These are phyloP conservation scores for Timema cristinae DNA, from an alignment of 2,888 invertebrate genomes.

Conservation along the genomic window DNA sequence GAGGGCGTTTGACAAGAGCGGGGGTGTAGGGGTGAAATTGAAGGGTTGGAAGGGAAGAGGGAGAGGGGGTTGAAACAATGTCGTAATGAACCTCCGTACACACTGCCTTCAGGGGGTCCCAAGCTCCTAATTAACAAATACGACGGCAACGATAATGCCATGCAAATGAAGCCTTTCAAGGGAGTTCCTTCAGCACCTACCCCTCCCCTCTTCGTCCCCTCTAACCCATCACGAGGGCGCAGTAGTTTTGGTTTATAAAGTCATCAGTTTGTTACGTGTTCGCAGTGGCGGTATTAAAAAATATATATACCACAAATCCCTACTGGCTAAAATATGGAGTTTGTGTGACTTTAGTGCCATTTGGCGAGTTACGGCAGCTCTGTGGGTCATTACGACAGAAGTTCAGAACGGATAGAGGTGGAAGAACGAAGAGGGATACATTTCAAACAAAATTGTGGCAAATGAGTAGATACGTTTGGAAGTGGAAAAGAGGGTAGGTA, in stretches of 20 bases:
- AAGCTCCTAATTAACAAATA: constrained; percentile 12
- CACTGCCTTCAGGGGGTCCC: not conserved
- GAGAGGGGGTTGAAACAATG: constrained; percentile 5
- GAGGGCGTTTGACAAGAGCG: not conserved
- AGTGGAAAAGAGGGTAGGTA: too few relatives aligned
- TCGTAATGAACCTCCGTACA: constrained; percentile 8
- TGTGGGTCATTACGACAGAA: too few relatives aligned
- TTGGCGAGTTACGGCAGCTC: too few relatives aligned
- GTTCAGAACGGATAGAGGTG: too few relatives aligned
- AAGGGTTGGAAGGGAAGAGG: not conserved
- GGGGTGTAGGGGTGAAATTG: not conserved
- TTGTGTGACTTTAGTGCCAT: too few relatives aligned
- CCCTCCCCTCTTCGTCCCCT: constrained; percentile 4
- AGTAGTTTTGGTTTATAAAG: not conserved
- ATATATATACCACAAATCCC: too few relatives aligned
- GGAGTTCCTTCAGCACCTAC: not conserved
- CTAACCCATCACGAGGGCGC: not conserved
- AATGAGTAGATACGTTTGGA: too few relatives aligned
- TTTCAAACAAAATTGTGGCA: too few relatives aligned
- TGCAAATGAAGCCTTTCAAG: constrained; percentile 15
- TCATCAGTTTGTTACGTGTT: constrained; percentile 7
- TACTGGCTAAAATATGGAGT: too few relatives aligned
- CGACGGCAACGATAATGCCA: constrained; percentile 12
- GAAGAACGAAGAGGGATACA: too few relatives aligned
- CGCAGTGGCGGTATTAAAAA: too few relatives aligned